Evolutionary conservation across 2,888 invertebrate species (phyloP).

Genomic region (Aphidius colemani): DNA sequence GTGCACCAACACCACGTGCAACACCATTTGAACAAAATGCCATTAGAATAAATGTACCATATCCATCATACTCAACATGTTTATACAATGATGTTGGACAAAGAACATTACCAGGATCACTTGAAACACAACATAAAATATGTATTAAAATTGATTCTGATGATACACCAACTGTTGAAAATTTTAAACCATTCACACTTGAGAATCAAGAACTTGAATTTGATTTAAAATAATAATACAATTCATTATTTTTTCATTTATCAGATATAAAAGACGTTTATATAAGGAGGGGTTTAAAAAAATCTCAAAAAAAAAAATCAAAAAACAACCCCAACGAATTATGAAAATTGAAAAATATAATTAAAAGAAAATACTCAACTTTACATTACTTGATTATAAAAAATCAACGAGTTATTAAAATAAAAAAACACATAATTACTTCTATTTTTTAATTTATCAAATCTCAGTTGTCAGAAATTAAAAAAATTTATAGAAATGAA

Average conservation of each 20-base stretch:
- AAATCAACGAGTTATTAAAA: constrained; percentile 20
- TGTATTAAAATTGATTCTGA: constrained; percentile 74
- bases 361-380: constrained; percentile 9
- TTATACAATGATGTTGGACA: constrained; percentile 64
- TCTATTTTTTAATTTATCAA: constrained; percentile 14
- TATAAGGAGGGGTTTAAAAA: neutral
- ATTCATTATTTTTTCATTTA: constrained; percentile 19
- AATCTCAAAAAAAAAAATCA: neutral
- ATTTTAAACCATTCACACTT: constrained; percentile 54
- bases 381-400: constrained; percentile 23
- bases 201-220: constrained; percentile 54
- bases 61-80: constrained; percentile 67
- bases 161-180: constrained; percentile 65
- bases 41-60: constrained; percentile 79
- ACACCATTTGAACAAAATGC: constrained; percentile 74
- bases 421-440: constrained; percentile 10
- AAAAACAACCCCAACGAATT: constrained; percentile 29
- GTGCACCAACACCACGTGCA: constrained; percentile 68
- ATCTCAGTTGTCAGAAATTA: constrained; percentile 8
- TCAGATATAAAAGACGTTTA: constrained; percentile 14
- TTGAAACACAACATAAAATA: constrained; percentile 73
- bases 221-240: constrained; percentile 50
- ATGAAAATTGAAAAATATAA: constrained; percentile 8
- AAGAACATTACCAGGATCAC: constrained; percentile 63
- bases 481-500: constrained; percentile 24